Evolutionary conservation across 2,888 invertebrate genomes (phyloP), one percentile per base, ranked within the genome.

Genomic region (Dryocosmus kuriphilus): DNA sequence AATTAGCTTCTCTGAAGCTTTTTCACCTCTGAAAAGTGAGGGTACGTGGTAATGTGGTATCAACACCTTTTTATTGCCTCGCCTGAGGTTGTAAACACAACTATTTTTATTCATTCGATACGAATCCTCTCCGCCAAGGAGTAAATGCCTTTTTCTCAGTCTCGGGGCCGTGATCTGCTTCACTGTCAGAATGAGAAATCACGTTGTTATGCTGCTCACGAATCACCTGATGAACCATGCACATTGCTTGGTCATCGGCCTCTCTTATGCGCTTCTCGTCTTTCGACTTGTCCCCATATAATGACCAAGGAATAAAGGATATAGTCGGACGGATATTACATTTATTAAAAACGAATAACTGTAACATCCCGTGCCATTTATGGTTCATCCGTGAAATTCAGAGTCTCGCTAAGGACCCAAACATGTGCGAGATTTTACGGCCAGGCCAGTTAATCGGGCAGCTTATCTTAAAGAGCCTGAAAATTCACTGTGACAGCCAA

Each of bases 201-300:
- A 77, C 77, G 77, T 77, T 77, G 77, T 77, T 77, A 77, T 60
- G 77, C 77, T n/a, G 71, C 74, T 74, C 77, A 77, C 77, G 77
- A 77, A 74, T 77, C 77, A 73, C 61, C 61, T 74, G 77, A 74
- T 73, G 77, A 74, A 77, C 55, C 77, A 74, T 61, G 77, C 74
- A 73, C 77, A 35, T n/a, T 46, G 57, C 73, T 41, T 77, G 77
- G 77, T 77, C 74, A 77, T 73, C 74, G 74, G 74, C 77, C 77
- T 74, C n/a, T 32, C 51, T 51, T 46, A 46, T 65, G 24, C 65
- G 30, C 30, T 19, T 46, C 30, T 51, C 41, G 24, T 41, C 19
- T 41, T 16, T 41, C 41, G 19, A 67, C 27, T 30, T 46, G n/a
- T 67, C 24, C 24, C 3, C 24, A 24, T 57, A 57, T 57, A 57